Conservation (phyloP, 1,140 invertebrate species). For the Bombus pascuorum region DNA sequence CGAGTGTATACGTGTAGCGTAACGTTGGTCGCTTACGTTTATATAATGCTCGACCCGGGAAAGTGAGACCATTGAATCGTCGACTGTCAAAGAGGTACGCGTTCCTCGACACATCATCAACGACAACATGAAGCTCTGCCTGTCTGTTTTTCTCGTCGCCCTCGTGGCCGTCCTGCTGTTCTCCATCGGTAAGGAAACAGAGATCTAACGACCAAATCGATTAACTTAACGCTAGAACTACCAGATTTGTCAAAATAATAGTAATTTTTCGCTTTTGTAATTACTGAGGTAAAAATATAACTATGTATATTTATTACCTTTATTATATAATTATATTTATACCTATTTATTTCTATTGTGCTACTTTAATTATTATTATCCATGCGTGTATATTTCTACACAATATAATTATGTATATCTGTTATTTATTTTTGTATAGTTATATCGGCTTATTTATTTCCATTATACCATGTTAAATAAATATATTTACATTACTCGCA, state of each 20-base stretch:
- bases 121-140: slow-evolving; percentile 66
- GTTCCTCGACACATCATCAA: slow-evolving; percentile 29
- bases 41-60: slow-evolving; percentile 71
- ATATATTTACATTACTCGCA: too few relatives aligned
- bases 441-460: background rate
- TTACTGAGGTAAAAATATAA: background rate
- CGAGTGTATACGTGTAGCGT: slow-evolving; percentile 39
- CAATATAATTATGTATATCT: background rate
- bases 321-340: too few relatives aligned
- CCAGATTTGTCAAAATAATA: background rate
- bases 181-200: slow-evolving; percentile 56
- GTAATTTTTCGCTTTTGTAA: background rate
- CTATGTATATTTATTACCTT: too few relatives aligned
- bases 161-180: slow-evolving; percentile 39
- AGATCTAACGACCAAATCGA: background rate
- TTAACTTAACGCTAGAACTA: background rate
- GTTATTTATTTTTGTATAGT: background rate
- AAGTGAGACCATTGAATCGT: slow-evolving; percentile 74
- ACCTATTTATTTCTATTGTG: too few relatives aligned
- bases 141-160: slow-evolving; percentile 39
- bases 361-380: background rate
- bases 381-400: background rate
- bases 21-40: slow-evolving; percentile 61
- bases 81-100: slow-evolving; percentile 65
- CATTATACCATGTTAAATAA: too few relatives aligned